A percentile compares a stretch with the other conserved stretches of the same genome.
phyloP scores from a whole-genome alignment of 2,888 invertebrate genomes.

The Euphydryas editha region DNA sequence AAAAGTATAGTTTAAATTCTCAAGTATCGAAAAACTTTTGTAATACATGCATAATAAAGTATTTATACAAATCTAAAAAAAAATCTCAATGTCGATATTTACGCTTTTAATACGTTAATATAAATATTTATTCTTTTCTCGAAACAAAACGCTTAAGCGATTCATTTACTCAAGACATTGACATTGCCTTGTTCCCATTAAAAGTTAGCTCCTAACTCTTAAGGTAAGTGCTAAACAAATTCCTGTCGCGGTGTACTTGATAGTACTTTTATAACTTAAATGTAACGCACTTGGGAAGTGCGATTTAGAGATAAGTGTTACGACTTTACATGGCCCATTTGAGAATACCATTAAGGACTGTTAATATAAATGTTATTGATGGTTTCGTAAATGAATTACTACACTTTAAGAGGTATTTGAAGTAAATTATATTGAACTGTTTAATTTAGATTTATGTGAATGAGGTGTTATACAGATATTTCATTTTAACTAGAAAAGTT shows the following conservation, averaged over 20 bases:
- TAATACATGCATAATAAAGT: too few relatives aligned
- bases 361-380: not conserved
- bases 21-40: too few relatives aligned
- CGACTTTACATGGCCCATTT: conserved; percentile 7
- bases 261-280: conserved; percentile 25
- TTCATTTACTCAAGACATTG: conserved; percentile 15
- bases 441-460: too few relatives aligned
- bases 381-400: not conserved
- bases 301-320: conserved; percentile 13
- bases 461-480: too few relatives aligned
- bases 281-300: conserved; percentile 15
- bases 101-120: too few relatives aligned
- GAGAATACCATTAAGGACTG: not conserved
- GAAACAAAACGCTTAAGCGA: conserved; percentile 10
- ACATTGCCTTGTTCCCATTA: conserved; percentile 21
- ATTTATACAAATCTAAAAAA: too few relatives aligned
- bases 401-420: not conserved
- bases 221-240: conserved; percentile 25
- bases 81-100: too few relatives aligned
- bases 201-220: conserved; percentile 22
- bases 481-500: too few relatives aligned
- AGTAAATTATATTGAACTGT: not conserved
- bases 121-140: not conserved
- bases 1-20: too few relatives aligned
- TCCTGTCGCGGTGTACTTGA: conserved; percentile 23